A percentile compares a stretch with the other conserved stretches of the same genome.
phyloP scores from a whole-genome alignment of 2,113 vertebrate genomes.

The Tragulus kanchil region DNA sequence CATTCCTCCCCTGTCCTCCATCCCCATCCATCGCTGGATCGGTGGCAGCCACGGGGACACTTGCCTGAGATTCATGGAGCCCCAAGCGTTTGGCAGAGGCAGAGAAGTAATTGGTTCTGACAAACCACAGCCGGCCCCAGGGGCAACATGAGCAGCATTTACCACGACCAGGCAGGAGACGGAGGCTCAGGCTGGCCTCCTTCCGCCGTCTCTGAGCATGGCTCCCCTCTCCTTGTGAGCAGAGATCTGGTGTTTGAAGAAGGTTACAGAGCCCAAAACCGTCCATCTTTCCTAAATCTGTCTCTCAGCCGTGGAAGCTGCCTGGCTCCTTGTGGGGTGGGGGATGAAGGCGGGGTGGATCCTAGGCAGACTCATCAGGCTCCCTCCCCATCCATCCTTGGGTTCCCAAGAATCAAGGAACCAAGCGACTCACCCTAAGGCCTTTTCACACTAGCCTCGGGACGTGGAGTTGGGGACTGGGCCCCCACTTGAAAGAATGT shows the following conservation, averaged over 20 bases:
- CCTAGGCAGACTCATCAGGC: neutral
- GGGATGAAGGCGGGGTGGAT: neutral
- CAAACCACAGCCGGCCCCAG: constrained; percentile 86
- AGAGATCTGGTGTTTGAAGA: neutral
- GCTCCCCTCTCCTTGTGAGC: neutral
- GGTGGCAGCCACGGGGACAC: constrained; percentile 49
- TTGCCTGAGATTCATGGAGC: constrained; percentile 79
- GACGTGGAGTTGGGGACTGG: neutral
- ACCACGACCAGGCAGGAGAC: constrained; percentile 82
- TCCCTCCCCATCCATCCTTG: neutral
- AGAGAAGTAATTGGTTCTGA: constrained; percentile 90
- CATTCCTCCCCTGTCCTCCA: neutral
- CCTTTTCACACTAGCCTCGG: neutral
- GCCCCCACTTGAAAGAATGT: neutral
- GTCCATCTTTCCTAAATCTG: constrained; percentile 37
- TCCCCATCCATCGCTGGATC: neutral
- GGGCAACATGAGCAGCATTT: constrained; percentile 82
- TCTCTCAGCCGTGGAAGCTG: constrained; percentile 44
- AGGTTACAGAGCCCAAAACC: constrained; percentile 36
- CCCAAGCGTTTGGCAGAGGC: constrained; percentile 84
- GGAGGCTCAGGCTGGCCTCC: constrained; percentile 66
- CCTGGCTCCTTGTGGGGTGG: neutral
- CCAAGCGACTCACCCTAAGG: neutral
- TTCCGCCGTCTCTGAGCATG: constrained; percentile 60
- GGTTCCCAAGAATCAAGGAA: neutral